Base-by-base conservation (phyloP, 2,797 vertebrate species). In the Acanthis flammea region DNA sequence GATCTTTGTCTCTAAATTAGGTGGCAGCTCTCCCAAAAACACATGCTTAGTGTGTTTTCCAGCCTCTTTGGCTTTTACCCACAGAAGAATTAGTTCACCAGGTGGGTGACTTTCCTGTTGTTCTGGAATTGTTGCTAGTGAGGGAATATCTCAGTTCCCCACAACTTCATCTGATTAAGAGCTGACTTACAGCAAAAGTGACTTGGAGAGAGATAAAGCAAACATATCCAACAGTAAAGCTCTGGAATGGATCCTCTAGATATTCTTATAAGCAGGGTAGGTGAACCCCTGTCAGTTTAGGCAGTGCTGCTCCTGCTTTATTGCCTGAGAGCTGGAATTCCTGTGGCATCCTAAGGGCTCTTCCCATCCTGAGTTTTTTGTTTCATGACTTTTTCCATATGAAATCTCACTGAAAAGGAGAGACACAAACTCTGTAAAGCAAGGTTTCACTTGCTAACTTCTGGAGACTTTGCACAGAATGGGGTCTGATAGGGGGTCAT, bases 41-140 rank as follows among this genome's bases (percentile, higher is more conserved):
- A 94, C 7, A 19, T 77, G 57, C 70, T 86, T 78, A 83, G 89
- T 90, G 54, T 93, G 78, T 95, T 95, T 96, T 94, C 75, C 94
- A 95, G 86, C 68, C 65, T 94, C 65, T 51, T 77, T 91, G 93
- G 93, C 83, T 85, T 76, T 86, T 85, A 80, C 75, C 25, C 77
- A 77, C 15, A 12, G 75, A 68, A 92, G 75, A 81, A 95, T 97
- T 96, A 95, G 45, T 92, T 95, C 92, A 93, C 86, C 84, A 93
- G 91, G 95, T 94, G 86, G 75, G 85, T 0, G 61, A 92, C 61
- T 89, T 95, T 93, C 94, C 94, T 95, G 87, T 92, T 93, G 87
- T 89, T 95, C 91, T 91, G 94, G 92, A 95, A 92, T 72, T 89
- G 83, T 84, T 91, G 77, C 82, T 88, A 19, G 51, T 54, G 65